phyloP scores from a whole-genome alignment of 2,888 invertebrate genomes.

The Dyspetes luteomarginatus region DNA sequence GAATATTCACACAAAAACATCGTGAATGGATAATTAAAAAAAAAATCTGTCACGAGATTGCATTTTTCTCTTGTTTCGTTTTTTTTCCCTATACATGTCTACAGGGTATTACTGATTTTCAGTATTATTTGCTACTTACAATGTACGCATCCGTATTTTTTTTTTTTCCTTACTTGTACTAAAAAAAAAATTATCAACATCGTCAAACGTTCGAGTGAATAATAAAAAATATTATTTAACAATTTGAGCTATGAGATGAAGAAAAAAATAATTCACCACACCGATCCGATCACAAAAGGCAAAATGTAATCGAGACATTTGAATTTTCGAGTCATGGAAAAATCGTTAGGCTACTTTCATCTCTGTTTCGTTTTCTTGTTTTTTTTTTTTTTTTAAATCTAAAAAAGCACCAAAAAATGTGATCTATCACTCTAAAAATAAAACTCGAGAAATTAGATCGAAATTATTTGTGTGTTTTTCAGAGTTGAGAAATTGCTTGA shows the following conservation, averaged over 20 bases:
- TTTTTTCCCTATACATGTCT: too few relatives aligned
- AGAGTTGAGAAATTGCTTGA: neutral
- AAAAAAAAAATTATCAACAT: neutral
- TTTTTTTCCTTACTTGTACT: conserved; percentile 4
- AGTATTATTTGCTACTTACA: too few relatives aligned
- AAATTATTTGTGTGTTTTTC: neutral
- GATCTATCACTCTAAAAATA: neutral
- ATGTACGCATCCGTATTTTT: neutral
- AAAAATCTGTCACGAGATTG: too few relatives aligned
- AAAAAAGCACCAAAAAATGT: conserved; percentile 39
- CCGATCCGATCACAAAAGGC: neutral
- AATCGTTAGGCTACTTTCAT: too few relatives aligned
- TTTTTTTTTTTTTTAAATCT: conserved; percentile 2
- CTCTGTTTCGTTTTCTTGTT: neutral
- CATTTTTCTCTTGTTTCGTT: too few relatives aligned
- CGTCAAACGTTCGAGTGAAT: too few relatives aligned
- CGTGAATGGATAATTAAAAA: too few relatives aligned
- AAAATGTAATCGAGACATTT: neutral
- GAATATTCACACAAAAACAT: too few relatives aligned
- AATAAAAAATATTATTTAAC: neutral
- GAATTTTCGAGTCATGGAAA: neutral
- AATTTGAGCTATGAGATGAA: neutral
- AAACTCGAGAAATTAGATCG: neutral
- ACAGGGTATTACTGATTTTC: too few relatives aligned
- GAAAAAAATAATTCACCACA: neutral